Percentiles rank a stretch among this genome's conserved stretches.
Evolutionary conservation across 1,140 invertebrate genomes (phyloP).

Genomic region (Sycophila sp.): DNA sequence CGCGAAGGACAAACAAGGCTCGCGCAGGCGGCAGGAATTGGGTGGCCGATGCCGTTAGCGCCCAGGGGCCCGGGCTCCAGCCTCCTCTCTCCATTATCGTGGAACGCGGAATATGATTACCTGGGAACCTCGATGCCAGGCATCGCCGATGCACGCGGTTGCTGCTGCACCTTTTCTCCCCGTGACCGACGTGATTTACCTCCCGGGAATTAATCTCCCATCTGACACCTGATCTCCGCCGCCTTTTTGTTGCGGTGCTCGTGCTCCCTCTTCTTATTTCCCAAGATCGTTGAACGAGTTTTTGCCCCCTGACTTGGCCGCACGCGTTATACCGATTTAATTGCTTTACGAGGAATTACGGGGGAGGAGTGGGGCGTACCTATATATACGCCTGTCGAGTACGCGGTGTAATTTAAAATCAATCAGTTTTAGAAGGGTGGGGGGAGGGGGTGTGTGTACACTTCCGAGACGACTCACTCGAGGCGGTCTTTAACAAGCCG

Average conservation of each 20-base stretch:
- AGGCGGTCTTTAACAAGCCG: too few relatives aligned
- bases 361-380: too few relatives aligned
- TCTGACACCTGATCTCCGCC: not conserved
- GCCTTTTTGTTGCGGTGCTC: not conserved
- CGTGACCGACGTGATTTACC: constrained; percentile 1
- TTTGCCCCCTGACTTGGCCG: too few relatives aligned
- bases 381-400: too few relatives aligned
- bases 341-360: too few relatives aligned
- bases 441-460: too few relatives aligned
- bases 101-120: constrained; percentile 65
- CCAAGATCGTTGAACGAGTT: too few relatives aligned
- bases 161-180: not conserved
- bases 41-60: constrained; percentile 53
- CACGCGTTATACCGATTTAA: too few relatives aligned
- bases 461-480: too few relatives aligned
- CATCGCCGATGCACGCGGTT: constrained; percentile 9
- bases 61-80: constrained; percentile 48
- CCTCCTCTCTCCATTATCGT: constrained; percentile 59
- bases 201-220: constrained; percentile 3
- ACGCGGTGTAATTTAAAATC: too few relatives aligned
- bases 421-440: too few relatives aligned
- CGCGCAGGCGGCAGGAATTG: not conserved
- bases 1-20: not conserved
- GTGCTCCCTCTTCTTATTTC: too few relatives aligned
- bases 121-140: constrained; percentile 55